Conservation (phyloP, 1,140 invertebrate genomes). For the Drosophila suzukii region DNA sequence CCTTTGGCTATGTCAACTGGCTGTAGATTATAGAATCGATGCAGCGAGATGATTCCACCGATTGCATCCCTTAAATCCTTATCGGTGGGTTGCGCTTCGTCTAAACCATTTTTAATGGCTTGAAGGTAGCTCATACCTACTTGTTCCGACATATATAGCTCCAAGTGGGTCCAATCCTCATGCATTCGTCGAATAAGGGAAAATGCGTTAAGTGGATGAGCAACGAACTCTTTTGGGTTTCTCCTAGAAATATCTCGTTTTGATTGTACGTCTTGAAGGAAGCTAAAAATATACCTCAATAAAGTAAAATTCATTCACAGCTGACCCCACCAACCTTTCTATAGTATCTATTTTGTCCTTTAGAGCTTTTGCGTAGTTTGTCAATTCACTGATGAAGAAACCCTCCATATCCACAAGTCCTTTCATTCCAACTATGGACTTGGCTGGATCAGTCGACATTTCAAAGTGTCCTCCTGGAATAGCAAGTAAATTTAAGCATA, state of each 20-base stretch:
- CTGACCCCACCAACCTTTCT: slow-evolving; percentile 21
- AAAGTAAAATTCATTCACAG: background rate
- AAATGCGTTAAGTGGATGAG: slow-evolving; percentile 45
- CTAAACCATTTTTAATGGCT: slow-evolving; percentile 4
- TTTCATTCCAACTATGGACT: slow-evolving; percentile 22
- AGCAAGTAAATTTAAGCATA: background rate
- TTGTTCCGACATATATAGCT: slow-evolving; percentile 26
- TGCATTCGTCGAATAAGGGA: slow-evolving; percentile 44
- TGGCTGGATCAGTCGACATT: background rate
- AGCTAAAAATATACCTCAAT: slow-evolving; percentile 3
- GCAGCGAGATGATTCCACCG: slow-evolving; percentile 10
- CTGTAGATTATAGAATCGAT: slow-evolving; percentile 20
- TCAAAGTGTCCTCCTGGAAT: background rate
- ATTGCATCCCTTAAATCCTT: slow-evolving; percentile 32
- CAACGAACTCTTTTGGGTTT: slow-evolving; percentile 15
- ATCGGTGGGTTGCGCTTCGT: background rate
- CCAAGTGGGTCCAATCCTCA: slow-evolving; percentile 45
- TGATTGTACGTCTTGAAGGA: slow-evolving; percentile 5
- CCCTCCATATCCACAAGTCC: slow-evolving; percentile 14
- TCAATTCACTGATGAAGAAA: slow-evolving; percentile 26
- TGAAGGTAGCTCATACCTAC: background rate
- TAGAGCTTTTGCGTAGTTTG: slow-evolving; percentile 8
- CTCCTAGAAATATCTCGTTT: slow-evolving; percentile 8
- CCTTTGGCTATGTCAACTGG: slow-evolving; percentile 31
- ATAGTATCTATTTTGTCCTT: slow-evolving; percentile 25